phyloP scores from a whole-genome alignment of 2,888 invertebrate species.

The Leptarthrus brevirostris region DNA sequence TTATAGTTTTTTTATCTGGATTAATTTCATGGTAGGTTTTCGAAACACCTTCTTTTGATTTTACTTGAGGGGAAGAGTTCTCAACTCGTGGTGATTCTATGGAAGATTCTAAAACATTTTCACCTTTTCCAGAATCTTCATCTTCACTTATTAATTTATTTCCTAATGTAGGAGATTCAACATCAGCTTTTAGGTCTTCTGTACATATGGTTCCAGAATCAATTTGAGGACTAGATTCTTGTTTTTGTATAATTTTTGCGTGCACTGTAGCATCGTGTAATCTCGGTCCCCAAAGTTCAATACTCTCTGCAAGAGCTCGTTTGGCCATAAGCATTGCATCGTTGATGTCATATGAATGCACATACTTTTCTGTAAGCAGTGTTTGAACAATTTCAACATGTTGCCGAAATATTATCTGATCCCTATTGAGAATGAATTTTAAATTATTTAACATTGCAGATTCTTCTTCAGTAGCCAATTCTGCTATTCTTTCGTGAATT shows the following conservation, averaged over 20 bases:
- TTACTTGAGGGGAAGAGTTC: not conserved
- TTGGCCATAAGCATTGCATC: constrained; percentile 76
- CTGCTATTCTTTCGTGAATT: constrained; percentile 75
- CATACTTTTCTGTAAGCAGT: constrained; percentile 61
- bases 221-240: constrained; percentile 57
- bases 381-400: constrained; percentile 84
- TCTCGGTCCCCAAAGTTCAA: constrained; percentile 77
- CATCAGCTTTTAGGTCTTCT: constrained; percentile 67
- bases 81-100: not conserved
- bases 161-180: constrained; percentile 56
- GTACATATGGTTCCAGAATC: constrained; percentile 65
- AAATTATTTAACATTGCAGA: constrained; percentile 67
- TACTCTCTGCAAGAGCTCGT: constrained; percentile 75
- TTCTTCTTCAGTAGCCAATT: constrained; percentile 71
- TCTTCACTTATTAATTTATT: not conserved
- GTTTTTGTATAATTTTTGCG: constrained; percentile 62
- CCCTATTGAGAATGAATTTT: constrained; percentile 70
- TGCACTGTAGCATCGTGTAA: constrained; percentile 65
- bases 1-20: constrained; percentile 73
- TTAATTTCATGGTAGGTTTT: constrained; percentile 52
- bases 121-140: constrained; percentile 19
- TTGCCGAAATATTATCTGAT: constrained; percentile 78
- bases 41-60: constrained; percentile 49
- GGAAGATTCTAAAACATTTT: constrained; percentile 1
- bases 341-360: constrained; percentile 67